Evolutionary conservation across 30 jellyfish, hydroid and myxozoan species (phyloP).

Genomic region (Kudoa iwatai): DNA sequence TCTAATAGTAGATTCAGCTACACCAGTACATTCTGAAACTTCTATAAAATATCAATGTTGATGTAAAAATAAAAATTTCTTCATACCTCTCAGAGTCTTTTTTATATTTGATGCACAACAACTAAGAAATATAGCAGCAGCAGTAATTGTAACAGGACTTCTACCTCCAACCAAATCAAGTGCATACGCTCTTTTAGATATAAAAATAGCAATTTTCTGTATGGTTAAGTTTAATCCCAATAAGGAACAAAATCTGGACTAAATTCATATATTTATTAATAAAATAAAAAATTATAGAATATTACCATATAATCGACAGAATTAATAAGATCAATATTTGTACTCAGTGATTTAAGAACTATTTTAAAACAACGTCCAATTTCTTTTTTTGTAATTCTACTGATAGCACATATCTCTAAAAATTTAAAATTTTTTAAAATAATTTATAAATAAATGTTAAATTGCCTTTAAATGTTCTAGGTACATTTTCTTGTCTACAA

Average conservation of each 20-base stretch:
- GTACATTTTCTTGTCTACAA: slow-evolving; percentile 91
- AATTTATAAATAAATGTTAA: not conserved
- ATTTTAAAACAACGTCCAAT: slow-evolving; percentile 80
- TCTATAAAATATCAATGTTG: slow-evolving; percentile 4
- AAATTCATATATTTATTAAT: not conserved
- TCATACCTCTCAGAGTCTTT: no score
- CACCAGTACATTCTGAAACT: slow-evolving; percentile 79
- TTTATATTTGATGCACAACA: no score
- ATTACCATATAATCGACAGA: slow-evolving; percentile 73
- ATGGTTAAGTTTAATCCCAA: no score
- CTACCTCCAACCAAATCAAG: no score
- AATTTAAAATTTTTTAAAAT: not conserved
- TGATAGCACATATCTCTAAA: slow-evolving; percentile 63
- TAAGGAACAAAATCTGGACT: slow-evolving; percentile 72
- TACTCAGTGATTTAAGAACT: slow-evolving; percentile 32
- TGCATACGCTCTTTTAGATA: no score
- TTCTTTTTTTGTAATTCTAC: slow-evolving; percentile 56
- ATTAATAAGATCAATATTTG: slow-evolving; percentile 41
- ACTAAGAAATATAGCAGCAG: slow-evolving; percentile 44
- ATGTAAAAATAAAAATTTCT: not conserved
- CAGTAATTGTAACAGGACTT: slow-evolving; percentile 90
- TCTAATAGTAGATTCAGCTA: slow-evolving; percentile 74
- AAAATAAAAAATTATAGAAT: not conserved
- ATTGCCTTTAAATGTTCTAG: slow-evolving; percentile 77
- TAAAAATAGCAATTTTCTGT: no score